phyloP scores from a whole-genome alignment of 2,888 invertebrate genomes.

The Cyaniris semiargus region DNA sequence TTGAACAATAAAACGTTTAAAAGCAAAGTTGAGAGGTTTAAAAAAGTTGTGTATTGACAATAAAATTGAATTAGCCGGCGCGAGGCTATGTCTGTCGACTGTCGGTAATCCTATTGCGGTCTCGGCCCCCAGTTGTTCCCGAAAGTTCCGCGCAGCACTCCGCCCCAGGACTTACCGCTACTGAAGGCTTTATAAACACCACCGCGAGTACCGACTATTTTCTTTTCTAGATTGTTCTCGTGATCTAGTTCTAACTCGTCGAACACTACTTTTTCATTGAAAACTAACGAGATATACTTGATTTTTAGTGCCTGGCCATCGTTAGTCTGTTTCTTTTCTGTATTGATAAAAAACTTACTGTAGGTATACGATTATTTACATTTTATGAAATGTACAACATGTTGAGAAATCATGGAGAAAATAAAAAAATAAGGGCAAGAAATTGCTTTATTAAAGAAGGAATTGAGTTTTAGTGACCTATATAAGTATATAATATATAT shows the following conservation, averaged over 20 bases:
- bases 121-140: slow-evolving; percentile 59
- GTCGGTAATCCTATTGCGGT: slow-evolving; percentile 73
- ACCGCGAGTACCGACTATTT: slow-evolving; percentile 11
- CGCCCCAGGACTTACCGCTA: slow-evolving; percentile 52
- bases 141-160: slow-evolving; percentile 61
- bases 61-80: slow-evolving; percentile 66
- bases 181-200: slow-evolving; percentile 43
- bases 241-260: neutral
- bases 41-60: slow-evolving; percentile 57
- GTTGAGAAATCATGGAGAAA: too few relatives aligned
- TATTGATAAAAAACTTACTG: neutral
- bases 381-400: too few relatives aligned
- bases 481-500: too few relatives aligned
- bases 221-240: slow-evolving; percentile 21
- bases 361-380: too few relatives aligned
- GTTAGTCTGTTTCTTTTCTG: neutral
- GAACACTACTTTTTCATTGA: neutral
- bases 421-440: too few relatives aligned
- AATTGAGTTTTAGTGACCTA: too few relatives aligned
- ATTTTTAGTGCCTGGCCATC: neutral
- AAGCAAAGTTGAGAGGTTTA: slow-evolving; percentile 41
- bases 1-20: slow-evolving; percentile 27
- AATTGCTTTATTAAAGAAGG: too few relatives aligned
- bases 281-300: neutral
- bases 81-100: slow-evolving; percentile 61